Conservation (phyloP, 35 echinoderm and acorn worm species). For the Acanthaster planci region DNA sequence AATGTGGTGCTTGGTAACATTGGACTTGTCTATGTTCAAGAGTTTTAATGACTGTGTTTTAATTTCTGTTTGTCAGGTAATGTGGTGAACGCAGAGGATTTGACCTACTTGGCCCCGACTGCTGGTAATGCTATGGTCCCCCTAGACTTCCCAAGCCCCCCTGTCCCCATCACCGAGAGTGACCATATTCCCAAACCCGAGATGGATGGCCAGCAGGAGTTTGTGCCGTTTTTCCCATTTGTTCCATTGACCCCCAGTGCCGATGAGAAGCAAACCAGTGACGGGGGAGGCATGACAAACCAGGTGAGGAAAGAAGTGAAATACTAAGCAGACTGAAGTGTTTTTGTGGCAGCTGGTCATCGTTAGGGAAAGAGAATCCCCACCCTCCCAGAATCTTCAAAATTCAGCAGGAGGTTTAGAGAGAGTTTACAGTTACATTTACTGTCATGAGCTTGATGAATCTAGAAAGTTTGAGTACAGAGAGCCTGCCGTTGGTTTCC, state of each 20-base stretch:
- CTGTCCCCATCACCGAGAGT: neutral
- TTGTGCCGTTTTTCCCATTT: slow-evolving; percentile 53
- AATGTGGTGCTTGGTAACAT: neutral
- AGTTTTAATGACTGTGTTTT: neutral
- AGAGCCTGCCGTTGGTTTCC: too few relatives aligned
- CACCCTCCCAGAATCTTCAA: too few relatives aligned
- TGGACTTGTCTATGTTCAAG: neutral
- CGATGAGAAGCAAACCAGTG: neutral
- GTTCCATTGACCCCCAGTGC: slow-evolving; percentile 10
- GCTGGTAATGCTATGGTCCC: slow-evolving; percentile 66
- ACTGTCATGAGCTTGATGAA: too few relatives aligned
- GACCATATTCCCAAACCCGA: neutral
- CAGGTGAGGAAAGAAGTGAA: neutral
- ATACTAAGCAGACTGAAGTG: too few relatives aligned
- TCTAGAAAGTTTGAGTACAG: too few relatives aligned
- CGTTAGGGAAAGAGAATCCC: too few relatives aligned
- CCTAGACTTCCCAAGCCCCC: slow-evolving; percentile 25
- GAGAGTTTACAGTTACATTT: too few relatives aligned
- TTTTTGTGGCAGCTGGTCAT: too few relatives aligned
- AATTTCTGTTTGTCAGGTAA: slow-evolving; percentile 31
- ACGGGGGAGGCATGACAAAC: neutral
- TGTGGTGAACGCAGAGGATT: slow-evolving; percentile 30
- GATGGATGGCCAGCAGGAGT: slow-evolving; percentile 18
- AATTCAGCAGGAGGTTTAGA: too few relatives aligned
- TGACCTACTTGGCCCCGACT: slow-evolving; percentile 73